phyloP scores from a whole-genome alignment of 2,888 invertebrate species.

The Calliphora vomitoria region DNA sequence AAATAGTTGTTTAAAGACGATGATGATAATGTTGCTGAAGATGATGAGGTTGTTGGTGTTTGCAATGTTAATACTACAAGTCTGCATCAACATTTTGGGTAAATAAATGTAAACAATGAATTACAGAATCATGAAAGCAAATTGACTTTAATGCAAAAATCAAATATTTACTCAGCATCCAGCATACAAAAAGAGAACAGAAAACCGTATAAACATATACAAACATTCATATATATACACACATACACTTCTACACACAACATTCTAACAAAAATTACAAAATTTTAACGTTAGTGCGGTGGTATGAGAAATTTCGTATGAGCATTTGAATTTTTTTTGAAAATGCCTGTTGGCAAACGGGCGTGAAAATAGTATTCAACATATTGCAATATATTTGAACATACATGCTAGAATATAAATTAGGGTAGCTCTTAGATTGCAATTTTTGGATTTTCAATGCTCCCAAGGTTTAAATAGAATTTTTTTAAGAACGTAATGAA shows the following conservation, averaged over 20 bases:
- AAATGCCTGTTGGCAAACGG: conserved; percentile 65
- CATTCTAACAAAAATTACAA: conserved; percentile 44
- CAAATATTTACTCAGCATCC: conserved; percentile 83
- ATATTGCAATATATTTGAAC: conserved; percentile 43
- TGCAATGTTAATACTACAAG: conserved; percentile 62
- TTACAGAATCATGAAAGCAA: conserved; percentile 85
- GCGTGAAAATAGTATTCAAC: conserved; percentile 65
- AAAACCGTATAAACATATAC: conserved; percentile 16
- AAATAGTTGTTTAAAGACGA: conserved; percentile 49
- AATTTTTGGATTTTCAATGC: too few relatives aligned
- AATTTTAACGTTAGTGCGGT: conserved; percentile 7
- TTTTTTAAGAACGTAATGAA: too few relatives aligned
- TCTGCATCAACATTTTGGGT: conserved; percentile 70
- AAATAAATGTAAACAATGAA: conserved; percentile 83
- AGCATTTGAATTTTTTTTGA: conserved; percentile 41
- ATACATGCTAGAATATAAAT: background rate
- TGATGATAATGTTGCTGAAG: background rate
- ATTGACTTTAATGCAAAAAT: conserved; percentile 85
- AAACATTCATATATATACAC: background rate
- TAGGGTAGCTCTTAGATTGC: too few relatives aligned
- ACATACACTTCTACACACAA: background rate
- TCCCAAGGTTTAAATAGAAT: too few relatives aligned
- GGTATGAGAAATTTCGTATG: conserved; percentile 8
- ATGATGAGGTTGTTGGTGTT: conserved; percentile 27
- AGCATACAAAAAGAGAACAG: conserved; percentile 54